Percentiles rank a stretch among this genome's conserved stretches.
phyloP scores from a whole-genome alignment of 2,888 invertebrate species.

The Tetranychus piercei region DNA sequence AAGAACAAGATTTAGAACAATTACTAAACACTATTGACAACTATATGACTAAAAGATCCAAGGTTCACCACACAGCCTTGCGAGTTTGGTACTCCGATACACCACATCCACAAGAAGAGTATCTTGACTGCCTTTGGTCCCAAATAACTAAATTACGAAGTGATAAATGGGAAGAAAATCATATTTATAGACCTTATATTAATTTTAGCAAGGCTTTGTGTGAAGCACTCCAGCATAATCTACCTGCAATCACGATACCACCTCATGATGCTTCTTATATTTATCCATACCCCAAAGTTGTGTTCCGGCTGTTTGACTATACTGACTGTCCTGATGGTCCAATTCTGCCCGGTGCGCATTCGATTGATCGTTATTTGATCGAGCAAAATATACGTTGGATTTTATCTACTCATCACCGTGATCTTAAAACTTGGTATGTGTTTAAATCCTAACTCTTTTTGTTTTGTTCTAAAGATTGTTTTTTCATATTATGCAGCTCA shows the following conservation, averaged over 20 bases:
- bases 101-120: constrained; percentile 86
- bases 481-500: constrained; percentile 42
- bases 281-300: constrained; percentile 85
- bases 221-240: constrained; percentile 85
- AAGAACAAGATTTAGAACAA: constrained; percentile 75
- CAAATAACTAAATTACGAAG: constrained; percentile 72
- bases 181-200: constrained; percentile 80
- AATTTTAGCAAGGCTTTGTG: constrained; percentile 86
- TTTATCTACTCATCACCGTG: constrained; percentile 62
- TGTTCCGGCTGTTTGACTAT: constrained; percentile 88
- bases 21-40: constrained; percentile 72
- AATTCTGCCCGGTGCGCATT: constrained; percentile 73
- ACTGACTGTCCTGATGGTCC: constrained; percentile 79
- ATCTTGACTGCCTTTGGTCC: constrained; percentile 89
- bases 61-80: constrained; percentile 77
- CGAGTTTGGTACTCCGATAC: constrained; percentile 84
- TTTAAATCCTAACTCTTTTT: constrained; percentile 24
- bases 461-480: constrained; percentile 5
- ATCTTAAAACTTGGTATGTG: constrained; percentile 69
- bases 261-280: constrained; percentile 71
- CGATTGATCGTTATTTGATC: constrained; percentile 89
- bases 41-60: constrained; percentile 65
- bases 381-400: constrained; percentile 92
- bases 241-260: constrained; percentile 75
- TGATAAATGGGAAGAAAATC: constrained; percentile 92